Base-by-base conservation (phyloP, 2,797 vertebrate genomes). In the Pyrocephalus nanus region DNA sequence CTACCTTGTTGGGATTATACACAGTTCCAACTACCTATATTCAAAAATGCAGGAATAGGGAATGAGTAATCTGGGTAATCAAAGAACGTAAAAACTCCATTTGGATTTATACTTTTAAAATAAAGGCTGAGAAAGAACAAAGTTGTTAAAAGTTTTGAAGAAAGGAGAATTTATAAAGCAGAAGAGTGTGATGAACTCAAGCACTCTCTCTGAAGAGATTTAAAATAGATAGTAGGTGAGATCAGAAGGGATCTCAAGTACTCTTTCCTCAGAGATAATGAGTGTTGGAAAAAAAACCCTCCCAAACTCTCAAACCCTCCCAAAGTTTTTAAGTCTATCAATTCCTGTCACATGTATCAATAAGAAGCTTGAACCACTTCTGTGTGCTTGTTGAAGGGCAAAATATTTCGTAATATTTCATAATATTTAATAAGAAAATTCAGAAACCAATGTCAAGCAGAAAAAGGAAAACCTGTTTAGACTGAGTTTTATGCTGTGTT, bases 281-380 rank as follows among this genome's bases (percentile, higher is more conserved):
- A 71, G 30, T 2, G 2, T 12, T 57, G 20, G 3, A 0, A 8
- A 42, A 40, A 61, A 30, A 42, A 11, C 2, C 0, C 1, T 11
- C 29, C 16, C 32, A 30, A 81, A 86, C 1, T 14, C 42, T 12
- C 29, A 30, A 82, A 82, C 23, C 21, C 45, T 25, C 43, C 2
- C 15, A 8, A 12, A 11, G 8, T 32, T 74, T 73, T 73, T 27
- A 64, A 50, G 4, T 30, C 32, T 75, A 9, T 21, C 17, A 69
- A 51, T 38, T 53, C 5, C 10, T 69, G 11, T 55, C 8, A 2
- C 40, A 11, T 65, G 4, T 57, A 20, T 36, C 38, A 79, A 55
- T 8, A 80, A 78, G 15, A 53, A 55, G 22, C 6, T 51, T 32
- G 27, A 72, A 22, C 2, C 18, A n/a, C 27, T 51, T 85, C 29